A percentile compares a stretch with the other conserved stretches of the same genome.
Conservation (phyloP, 1,140 invertebrate genomes). For the Diabrotica undecimpunctata region DNA sequence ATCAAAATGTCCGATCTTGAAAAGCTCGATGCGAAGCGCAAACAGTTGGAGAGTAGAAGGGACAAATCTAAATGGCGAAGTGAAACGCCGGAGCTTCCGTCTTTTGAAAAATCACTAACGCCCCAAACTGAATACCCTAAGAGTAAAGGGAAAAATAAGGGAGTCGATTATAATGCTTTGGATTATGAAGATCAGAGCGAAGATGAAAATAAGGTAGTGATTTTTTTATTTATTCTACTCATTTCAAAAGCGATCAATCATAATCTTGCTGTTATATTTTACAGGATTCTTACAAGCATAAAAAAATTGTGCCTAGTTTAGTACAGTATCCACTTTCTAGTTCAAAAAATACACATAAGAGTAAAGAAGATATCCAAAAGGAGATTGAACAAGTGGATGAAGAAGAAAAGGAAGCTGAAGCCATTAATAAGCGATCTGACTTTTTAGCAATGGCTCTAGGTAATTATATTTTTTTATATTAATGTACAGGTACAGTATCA, state of each 20-base stretch:
- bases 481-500: neutral
- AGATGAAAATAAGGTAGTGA: constrained; percentile 29
- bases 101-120: constrained; percentile 11
- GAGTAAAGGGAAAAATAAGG: constrained; percentile 22
- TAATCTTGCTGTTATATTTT: too few relatives aligned
- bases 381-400: constrained; percentile 13
- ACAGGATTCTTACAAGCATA: neutral
- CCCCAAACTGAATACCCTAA: constrained; percentile 11
- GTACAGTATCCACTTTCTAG: constrained; percentile 44
- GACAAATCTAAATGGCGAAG: constrained; percentile 17
- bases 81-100: constrained; percentile 3
- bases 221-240: neutral
- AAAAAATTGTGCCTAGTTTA: constrained; percentile 43
- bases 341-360: constrained; percentile 26
- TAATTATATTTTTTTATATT: constrained; percentile 3
- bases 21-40: constrained; percentile 62
- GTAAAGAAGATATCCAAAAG: constrained; percentile 13
- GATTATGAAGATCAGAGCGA: constrained; percentile 49
- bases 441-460: constrained; percentile 47
- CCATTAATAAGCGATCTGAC: constrained; percentile 41
- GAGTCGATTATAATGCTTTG: constrained; percentile 50
- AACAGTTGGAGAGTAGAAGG: constrained; percentile 60
- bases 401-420: constrained; percentile 22
- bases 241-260: too few relatives aligned
- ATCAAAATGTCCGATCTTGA: constrained; percentile 79